Conservation (phyloP, 2,113 vertebrate genomes). For the Phoxinus phoxinus region DNA sequence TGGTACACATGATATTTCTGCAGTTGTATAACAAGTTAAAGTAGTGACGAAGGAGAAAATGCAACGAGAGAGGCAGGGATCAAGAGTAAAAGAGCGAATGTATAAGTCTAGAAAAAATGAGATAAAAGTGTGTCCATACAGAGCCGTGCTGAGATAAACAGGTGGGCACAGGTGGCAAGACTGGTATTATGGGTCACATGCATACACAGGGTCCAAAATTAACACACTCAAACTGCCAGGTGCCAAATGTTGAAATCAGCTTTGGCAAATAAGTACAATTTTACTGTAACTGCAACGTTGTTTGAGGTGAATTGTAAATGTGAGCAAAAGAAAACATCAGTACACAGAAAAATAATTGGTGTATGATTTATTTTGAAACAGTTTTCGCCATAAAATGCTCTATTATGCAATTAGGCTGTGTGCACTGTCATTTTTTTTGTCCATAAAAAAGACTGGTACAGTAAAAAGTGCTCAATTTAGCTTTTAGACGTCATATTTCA, state of each 20-base stretch:
- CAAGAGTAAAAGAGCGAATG: not conserved
- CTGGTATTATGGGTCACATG: constrained; percentile 9
- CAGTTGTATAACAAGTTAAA: not conserved
- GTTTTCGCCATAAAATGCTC: too few relatives aligned
- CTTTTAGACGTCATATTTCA: too few relatives aligned
- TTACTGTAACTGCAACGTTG: not conserved
- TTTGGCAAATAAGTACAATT: not conserved
- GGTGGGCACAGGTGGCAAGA: constrained; percentile 6
- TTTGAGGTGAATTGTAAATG: not conserved
- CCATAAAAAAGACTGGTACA: too few relatives aligned
- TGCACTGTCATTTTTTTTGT: too few relatives aligned
- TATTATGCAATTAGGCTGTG: too few relatives aligned
- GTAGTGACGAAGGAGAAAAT: not conserved
- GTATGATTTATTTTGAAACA: not conserved
- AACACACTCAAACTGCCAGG: not conserved
- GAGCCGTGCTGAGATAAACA: constrained; percentile 10
- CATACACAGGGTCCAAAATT: not conserved
- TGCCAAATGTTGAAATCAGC: constrained; percentile 2
- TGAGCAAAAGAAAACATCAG: not conserved
- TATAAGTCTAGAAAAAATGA: not conserved
- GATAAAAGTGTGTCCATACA: constrained; percentile 11
- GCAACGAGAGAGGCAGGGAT: not conserved
- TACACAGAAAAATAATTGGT: not conserved
- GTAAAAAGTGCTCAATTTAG: too few relatives aligned
- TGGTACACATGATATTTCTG: not conserved